Conservation (phyloP, 2,888 invertebrate species). For the Synanthedon tipuliformis region DNA sequence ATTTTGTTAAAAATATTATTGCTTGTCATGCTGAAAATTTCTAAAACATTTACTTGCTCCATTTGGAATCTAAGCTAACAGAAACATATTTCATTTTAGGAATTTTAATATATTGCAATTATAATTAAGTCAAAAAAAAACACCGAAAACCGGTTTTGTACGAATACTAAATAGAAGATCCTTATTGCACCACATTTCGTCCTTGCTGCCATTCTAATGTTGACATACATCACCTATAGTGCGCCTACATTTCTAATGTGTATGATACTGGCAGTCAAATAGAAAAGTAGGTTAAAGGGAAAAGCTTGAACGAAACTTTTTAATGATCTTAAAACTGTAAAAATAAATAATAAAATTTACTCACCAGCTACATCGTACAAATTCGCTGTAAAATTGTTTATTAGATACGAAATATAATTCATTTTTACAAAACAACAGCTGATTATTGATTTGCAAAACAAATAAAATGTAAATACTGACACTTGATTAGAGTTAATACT, state of each 20-base stretch:
- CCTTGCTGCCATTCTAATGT: not conserved
- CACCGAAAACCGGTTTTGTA: not conserved
- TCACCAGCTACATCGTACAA: slow-evolving; percentile 57
- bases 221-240: not conserved
- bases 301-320: not conserved
- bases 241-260: not conserved
- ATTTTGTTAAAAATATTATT: too few species aligned
- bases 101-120: too few species aligned
- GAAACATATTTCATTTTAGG: too few species aligned
- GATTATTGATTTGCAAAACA: slow-evolving; percentile 11
- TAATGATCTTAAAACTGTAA: not conserved
- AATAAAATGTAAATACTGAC: slow-evolving; percentile 5
- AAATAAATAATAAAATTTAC: slow-evolving; percentile 15
- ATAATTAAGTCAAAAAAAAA: too few species aligned
- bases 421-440: slow-evolving; percentile 27
- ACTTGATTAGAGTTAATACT: slow-evolving; percentile 2
- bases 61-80: too few species aligned
- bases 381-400: slow-evolving; percentile 51
- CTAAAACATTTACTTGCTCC: too few species aligned
- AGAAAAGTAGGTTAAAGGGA: not conserved
- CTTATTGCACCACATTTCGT: too few species aligned
- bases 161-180: not conserved
- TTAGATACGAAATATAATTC: slow-evolving; percentile 43
- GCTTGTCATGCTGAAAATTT: too few species aligned
- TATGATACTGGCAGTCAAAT: not conserved